Evolutionary conservation across 1,140 invertebrate genomes (phyloP), one percentile per base, ranked within the genome.

Genomic region (Pseudomyrmex sp.): DNA sequence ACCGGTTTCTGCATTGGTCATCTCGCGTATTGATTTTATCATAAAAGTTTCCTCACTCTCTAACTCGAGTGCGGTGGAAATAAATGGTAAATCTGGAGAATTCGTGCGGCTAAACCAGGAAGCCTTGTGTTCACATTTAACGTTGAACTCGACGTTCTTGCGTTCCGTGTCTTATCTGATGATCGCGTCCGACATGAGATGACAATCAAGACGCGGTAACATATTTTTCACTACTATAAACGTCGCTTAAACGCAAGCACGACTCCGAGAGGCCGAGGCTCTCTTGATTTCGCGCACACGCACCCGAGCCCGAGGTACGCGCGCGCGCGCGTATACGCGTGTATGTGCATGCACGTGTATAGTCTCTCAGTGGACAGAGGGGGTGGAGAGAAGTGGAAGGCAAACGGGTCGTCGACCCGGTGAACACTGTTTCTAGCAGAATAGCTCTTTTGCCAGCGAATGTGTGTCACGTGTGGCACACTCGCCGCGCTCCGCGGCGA

Each of bases 361-460:
- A 35, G 35, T 35, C 35, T 35, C 35, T 35, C 58, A 9, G 61
- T 66, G 20, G 50, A 48, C n/a, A 65, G 44, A n/a, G 52, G 58
- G 50, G 73, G 35, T 13, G 61, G 52, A 9, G 63, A 59, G 74
- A 58, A 56, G 52, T 26, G 82, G 77, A 73, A 74, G 87, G 59
- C 72, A 66, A 52, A 52, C 52, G 58, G 87, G 87, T 89, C 88
- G 59, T 72, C 69, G 88, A 89, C 87, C 87, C 80, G 66, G 61
- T 46, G 66, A 84, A 82, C 79, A 77, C 85, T 75, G 85, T 88
- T 86, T 79, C 84, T 88, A 88, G 69, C 87, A 80, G 88, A 89
- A 86, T 89, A 89, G 87, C 88, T 88, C 87, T 89, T 89, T 89
- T 72, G 84, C 84, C 88, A 72, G 70, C 87, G 74, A 89, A 89